Evolutionary conservation across 2,113 vertebrate species (phyloP), one percentile per base, ranked within the genome.

Genomic region (Ceyx melanurus): DNA sequence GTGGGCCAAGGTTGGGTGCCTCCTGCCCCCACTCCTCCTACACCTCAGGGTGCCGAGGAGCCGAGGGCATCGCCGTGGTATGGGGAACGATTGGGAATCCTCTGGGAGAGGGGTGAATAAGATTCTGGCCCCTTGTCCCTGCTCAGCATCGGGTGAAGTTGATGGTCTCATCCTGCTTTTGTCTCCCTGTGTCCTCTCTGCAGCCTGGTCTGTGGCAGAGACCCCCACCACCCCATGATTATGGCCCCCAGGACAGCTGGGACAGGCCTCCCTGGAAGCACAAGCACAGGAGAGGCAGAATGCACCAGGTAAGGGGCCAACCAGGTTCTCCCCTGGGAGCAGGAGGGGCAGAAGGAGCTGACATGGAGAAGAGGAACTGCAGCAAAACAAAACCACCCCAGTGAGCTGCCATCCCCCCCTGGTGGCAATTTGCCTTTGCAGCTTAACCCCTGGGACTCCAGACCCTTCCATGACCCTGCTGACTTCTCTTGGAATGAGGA

Each of bases 171-270:
- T 5, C 58, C 57, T 15, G 57, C 35, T 79, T 57, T 12, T 11
- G 0, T 29, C 28, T 78, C 40, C 13, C 51, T 61, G 26, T 82
- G 31, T 10, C 31, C 17, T 61, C 84, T 60, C 56, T 1, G 0
- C 90, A 96, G 92, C 72, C 17, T 0, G 0, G 9, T 4, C 58
- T 29, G 0, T 5, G 66, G 62, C 22, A 16, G 54, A 13, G 51
- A 15, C 31, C 25, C 0, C 3, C 2, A 2, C 51, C 4, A 0
- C 5, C 7, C 12, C 12, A 0, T 0, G 7, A 3, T 13, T 13
- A 0, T 0, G 5, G 11, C 7, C 46, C 51, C 4, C 15, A 3
- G 40, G 18, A 43, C 2, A 0, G 0, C 25, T 48, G 51, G 89
- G 11, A 78, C 0, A 1, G 15, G 42, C 46, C 6, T 0, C 48